Evolutionary conservation across 2,888 invertebrate genomes (phyloP), one percentile per base, ranked within the genome.

Genomic region (Pandemis cinnamomeana): DNA sequence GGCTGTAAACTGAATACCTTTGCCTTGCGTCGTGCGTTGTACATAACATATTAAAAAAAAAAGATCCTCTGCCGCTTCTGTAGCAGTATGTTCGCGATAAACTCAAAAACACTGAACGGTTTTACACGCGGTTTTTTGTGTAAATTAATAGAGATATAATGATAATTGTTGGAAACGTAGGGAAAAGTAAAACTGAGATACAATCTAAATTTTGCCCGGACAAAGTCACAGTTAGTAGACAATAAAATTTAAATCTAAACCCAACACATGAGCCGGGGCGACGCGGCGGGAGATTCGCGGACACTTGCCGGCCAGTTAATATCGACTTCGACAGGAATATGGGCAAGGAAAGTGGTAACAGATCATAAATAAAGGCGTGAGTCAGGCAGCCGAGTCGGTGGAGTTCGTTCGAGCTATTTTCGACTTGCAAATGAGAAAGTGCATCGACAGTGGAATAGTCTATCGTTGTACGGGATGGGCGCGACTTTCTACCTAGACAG

Each of bases 381-480:
- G 84, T 92, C 92, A 89, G 82, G 67, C 81, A 61, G 11, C 27
- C 58, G 27, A 58, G 48, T 3, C 79, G 76, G 78, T 71, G 80
- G 76, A 80, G 78, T 72, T 79, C 78, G 86, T 86, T 86, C 82
- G 84, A 80, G 88, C 85, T 90, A 92, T 92, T 92, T 91, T 89
- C 86, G 89, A 90, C 86, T 87, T 87, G 91, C 88, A 88, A 89
- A 90, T 89, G 90, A 89, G 91, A 89, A 90, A 90, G 89, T 91
- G 91, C 90, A 91, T 87, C 85, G 86, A 81, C 84, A 81, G 63
- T 64, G 61, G 51, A 73, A 53, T 60, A 70, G 58, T 55, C 67
- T 67, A 67, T 70, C 71, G 15, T 13, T 64, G 66, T 48, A 27
- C 10, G 20, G 62, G 72, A 68, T 67, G 63, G 46, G 20, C 15